phyloP scores from a whole-genome alignment of 2,888 invertebrate genomes.

The Aleiodes testaceus region DNA sequence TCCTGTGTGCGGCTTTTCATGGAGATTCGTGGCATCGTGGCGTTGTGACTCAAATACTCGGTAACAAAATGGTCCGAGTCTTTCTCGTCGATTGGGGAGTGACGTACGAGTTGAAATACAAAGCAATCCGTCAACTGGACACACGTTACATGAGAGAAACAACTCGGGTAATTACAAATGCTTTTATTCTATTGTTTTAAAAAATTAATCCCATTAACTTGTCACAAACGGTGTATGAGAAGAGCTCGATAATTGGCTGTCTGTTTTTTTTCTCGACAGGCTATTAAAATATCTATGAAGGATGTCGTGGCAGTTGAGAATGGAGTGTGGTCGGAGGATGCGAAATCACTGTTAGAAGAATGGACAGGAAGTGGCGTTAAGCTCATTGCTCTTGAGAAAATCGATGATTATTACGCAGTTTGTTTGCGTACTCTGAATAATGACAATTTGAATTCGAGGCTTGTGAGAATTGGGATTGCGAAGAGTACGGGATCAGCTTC shows the following conservation, averaged over 20 bases:
- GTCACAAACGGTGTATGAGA: not conserved
- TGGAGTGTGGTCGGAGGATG: conserved; percentile 69
- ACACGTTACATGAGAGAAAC: not conserved
- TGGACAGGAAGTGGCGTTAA: conserved; percentile 56
- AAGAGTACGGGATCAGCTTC: conserved; percentile 72
- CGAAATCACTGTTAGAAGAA: conserved; percentile 49
- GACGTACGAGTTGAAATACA: conserved; percentile 73
- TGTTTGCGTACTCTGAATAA: conserved; percentile 60
- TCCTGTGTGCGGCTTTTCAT: not conserved
- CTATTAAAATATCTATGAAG: conserved; percentile 60
- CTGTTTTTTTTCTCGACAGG: conserved; percentile 67
- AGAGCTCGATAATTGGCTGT: conserved; percentile 66
- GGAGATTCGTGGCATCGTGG: conserved; percentile 9
- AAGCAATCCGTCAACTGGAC: conserved; percentile 74
- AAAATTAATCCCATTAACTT: not conserved
- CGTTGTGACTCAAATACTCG: conserved; percentile 72
- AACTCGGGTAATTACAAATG: conserved; percentile 1
- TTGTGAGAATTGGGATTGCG: conserved; percentile 75
- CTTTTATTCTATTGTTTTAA: not conserved
- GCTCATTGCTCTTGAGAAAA: conserved; percentile 68
- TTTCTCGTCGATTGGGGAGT: conserved; percentile 80
- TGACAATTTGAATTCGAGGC: conserved; percentile 74
- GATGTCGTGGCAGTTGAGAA: conserved; percentile 71
- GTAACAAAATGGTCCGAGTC: conserved; percentile 74
- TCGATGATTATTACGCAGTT: conserved; percentile 56